phyloP scores from a whole-genome alignment of 2,797 vertebrate species.

The Poecilia wingei region DNA sequence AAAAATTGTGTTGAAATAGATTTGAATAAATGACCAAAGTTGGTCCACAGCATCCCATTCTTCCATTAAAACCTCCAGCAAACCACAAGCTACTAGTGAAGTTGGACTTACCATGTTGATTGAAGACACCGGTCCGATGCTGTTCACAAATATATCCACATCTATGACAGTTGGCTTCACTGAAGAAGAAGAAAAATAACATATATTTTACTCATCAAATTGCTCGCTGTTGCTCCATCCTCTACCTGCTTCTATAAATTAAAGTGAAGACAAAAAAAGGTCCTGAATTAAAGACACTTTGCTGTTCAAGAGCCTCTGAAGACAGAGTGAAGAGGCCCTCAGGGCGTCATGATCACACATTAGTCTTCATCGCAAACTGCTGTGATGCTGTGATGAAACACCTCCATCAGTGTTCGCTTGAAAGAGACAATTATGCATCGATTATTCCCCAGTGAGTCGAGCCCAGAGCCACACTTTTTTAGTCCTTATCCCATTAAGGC shows the following conservation, averaged over 20 bases:
- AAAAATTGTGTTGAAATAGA: neutral
- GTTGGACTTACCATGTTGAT: constrained; percentile 94
- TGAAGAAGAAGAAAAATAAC: constrained; percentile 77
- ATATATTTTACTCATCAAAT: neutral
- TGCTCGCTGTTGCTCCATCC: neutral
- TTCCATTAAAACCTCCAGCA: neutral
- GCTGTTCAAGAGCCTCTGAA: constrained; percentile 26
- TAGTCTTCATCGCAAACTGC: constrained; percentile 31
- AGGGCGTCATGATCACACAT: constrained; percentile 28
- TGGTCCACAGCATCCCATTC: neutral
- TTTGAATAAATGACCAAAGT: neutral
- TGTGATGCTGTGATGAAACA: constrained; percentile 20
- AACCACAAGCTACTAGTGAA: neutral
- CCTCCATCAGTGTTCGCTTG: neutral
- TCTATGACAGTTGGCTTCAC: constrained; percentile 94
- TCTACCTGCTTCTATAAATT: constrained; percentile 15
- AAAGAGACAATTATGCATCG: constrained; percentile 19
- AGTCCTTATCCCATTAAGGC: neutral
- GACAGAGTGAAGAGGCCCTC: neutral
- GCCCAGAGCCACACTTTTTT: neutral
- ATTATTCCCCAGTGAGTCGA: neutral
- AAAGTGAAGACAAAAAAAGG: constrained; percentile 16
- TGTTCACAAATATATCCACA: constrained; percentile 96
- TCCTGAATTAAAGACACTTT: constrained; percentile 27
- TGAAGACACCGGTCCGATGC: constrained; percentile 96